Evolutionary conservation across 2,888 invertebrate species (phyloP), one percentile per base, ranked within the genome.

Genomic region (Eupsilia transversa): DNA sequence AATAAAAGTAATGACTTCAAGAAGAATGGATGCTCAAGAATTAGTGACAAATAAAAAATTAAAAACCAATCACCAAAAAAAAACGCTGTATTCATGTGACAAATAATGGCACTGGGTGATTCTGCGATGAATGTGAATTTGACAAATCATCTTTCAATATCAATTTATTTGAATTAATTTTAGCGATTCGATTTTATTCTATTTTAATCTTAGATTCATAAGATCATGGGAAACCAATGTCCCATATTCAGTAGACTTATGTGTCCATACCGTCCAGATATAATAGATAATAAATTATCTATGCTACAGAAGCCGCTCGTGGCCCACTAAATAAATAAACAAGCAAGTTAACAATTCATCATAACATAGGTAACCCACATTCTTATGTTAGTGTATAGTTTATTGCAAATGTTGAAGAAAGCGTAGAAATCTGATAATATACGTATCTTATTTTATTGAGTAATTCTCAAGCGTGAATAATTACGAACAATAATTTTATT

Each of bases 391-490:
- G 52, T 66, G 68, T 74, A 54, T 56, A 54, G 71, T 80, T 76
- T 82, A 80, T 80, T 74, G 69, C 80, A 60, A 82, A 72, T 66
- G 43, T 67, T 56, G 66, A 87, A 83, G 88, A 87, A 87, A 87
- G 88, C 88, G 87, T 88, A 65, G 38, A 85, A 85, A 88, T 80
- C 59, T 35, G 43, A 66, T 74, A 56, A 63, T 69, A 72, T 52
- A 78, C 80, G 74, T 71, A 54, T 74, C 77, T 76, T 79, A 77
- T 85, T 88, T 79, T 87, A 88, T 88, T 88, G 76, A 66, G 81
- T 74, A 82, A 83, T 81, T 77, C 54, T 72, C 59, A 23, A 33
- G 59, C 87, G 72, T 83, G 74, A 64, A 69, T 69, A 87, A 88
- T 83, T 74, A 75, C n/a, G 23, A 66, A 78, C 66, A 81, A 77